Conservation (phyloP, 1,140 invertebrate species). For the Cepaea nemoralis region DNA sequence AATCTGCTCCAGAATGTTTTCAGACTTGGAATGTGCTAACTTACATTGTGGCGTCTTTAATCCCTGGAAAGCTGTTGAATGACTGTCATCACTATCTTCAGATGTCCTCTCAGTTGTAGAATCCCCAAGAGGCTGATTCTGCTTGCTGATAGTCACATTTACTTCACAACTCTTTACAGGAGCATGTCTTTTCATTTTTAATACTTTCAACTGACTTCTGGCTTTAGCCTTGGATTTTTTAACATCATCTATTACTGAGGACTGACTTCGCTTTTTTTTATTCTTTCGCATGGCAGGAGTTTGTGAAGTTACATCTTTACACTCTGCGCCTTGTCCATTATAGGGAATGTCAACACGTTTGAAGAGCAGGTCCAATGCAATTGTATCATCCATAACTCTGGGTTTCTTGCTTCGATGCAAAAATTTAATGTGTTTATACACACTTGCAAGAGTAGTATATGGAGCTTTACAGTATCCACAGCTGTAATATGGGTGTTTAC, state of each 20-base stretch:
- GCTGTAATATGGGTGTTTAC: not conserved
- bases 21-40: not conserved
- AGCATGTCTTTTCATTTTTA: too few relatives aligned
- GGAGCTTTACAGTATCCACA: constrained; percentile 20
- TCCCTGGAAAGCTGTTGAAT: not conserved
- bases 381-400: not conserved
- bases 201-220: too few relatives aligned
- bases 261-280: too few relatives aligned
- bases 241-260: not conserved
- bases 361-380: not conserved
- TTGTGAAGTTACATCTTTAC: too few relatives aligned
- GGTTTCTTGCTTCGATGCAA: constrained; percentile 8
- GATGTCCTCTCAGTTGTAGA: not conserved
- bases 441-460: not conserved
- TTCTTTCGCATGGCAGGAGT: too few relatives aligned
- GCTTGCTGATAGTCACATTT: not conserved
- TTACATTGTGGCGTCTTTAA: not conserved
- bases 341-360: not conserved
- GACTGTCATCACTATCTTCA: not conserved
- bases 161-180: too few relatives aligned
- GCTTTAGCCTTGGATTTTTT: not conserved
- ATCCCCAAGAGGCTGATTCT: not conserved
- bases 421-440: not conserved
- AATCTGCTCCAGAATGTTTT: not conserved
- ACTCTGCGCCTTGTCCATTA: too few relatives aligned